phyloP scores from a whole-genome alignment of 2,888 invertebrate genomes.

The Entomobrya proxima region DNA sequence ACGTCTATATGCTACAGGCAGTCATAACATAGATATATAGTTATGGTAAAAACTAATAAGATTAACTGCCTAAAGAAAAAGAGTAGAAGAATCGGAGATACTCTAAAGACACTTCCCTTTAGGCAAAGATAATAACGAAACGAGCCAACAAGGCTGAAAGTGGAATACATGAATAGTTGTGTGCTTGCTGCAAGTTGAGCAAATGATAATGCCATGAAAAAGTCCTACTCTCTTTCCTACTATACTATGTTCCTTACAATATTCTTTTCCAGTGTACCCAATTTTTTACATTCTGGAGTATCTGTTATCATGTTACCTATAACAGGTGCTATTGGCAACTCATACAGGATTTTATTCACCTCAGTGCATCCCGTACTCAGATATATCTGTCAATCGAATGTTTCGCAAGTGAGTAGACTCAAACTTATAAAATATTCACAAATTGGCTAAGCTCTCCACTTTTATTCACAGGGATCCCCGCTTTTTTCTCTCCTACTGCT shows the following conservation, averaged over 20 bases:
- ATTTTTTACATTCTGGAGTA: too few species aligned
- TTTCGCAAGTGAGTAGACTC: slow-evolving; percentile 11
- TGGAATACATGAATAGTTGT: neutral
- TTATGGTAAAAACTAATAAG: slow-evolving; percentile 54
- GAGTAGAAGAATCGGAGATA: slow-evolving; percentile 21
- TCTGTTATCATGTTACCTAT: too few species aligned
- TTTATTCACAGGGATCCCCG: neutral
- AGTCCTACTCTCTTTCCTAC: neutral
- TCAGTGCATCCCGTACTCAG: too few species aligned
- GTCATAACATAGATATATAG: neutral
- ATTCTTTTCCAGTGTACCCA: too few species aligned
- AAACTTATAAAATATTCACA: slow-evolving; percentile 43
- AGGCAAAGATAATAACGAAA: slow-evolving; percentile 39
- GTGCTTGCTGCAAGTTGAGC: neutral
- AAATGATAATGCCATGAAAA: neutral
- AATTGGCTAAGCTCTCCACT: slow-evolving; percentile 25
- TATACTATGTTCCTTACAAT: too few species aligned
- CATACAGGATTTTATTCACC: too few species aligned
- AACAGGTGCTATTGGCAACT: too few species aligned
- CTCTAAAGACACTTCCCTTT: slow-evolving; percentile 22
- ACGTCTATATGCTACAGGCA: neutral
- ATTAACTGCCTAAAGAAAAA: slow-evolving; percentile 49
- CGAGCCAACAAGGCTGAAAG: neutral
- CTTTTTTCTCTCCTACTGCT: neutral
- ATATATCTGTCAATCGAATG: too few species aligned